Percentiles rank a stretch among this genome's conserved stretches.
Conservation (phyloP, 2,888 invertebrate species). For the Acleris holmiana region DNA sequence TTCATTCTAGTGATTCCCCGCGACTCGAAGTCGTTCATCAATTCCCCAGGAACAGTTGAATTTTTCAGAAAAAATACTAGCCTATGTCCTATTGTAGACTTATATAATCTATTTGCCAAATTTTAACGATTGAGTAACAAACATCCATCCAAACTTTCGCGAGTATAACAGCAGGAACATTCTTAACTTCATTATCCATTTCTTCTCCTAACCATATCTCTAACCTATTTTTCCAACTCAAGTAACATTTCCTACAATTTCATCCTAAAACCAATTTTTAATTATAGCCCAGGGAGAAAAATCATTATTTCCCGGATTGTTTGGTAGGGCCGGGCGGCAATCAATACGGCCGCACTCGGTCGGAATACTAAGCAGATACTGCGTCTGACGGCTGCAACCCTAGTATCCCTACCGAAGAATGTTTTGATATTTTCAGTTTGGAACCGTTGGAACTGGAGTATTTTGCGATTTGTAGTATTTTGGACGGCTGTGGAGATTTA, state of each 20-base stretch:
- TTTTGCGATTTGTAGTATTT: neutral
- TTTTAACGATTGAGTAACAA: too few relatives aligned
- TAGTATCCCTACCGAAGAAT: conserved; percentile 32
- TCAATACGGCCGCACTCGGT: conserved; percentile 86
- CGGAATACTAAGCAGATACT: conserved; percentile 84
- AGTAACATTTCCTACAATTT: conserved; percentile 4
- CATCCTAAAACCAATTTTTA: conserved; percentile 28
- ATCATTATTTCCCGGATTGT: conserved; percentile 74
- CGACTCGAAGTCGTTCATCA: too few relatives aligned
- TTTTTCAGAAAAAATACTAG: too few relatives aligned
- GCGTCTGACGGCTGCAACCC: conserved; percentile 49
- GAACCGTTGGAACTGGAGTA: neutral
- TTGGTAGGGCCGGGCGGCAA: conserved; percentile 78
- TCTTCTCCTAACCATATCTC: too few relatives aligned
- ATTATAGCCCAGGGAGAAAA: conserved; percentile 49
- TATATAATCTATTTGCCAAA: too few relatives aligned
- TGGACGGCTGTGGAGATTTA: neutral
- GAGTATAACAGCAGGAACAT: too few relatives aligned
- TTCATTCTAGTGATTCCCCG: too few relatives aligned
- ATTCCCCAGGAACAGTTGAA: too few relatives aligned
- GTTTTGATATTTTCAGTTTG: conserved; percentile 15
- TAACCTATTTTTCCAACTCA: neutral
- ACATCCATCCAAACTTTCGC: too few relatives aligned
- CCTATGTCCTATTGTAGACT: too few relatives aligned
- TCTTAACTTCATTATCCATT: too few relatives aligned